These are phyloP conservation scores for Sinocyclocheilus anshuiensis DNA, from an alignment of 2,113 vertebrate species.

Conservation along the genomic window DNA sequence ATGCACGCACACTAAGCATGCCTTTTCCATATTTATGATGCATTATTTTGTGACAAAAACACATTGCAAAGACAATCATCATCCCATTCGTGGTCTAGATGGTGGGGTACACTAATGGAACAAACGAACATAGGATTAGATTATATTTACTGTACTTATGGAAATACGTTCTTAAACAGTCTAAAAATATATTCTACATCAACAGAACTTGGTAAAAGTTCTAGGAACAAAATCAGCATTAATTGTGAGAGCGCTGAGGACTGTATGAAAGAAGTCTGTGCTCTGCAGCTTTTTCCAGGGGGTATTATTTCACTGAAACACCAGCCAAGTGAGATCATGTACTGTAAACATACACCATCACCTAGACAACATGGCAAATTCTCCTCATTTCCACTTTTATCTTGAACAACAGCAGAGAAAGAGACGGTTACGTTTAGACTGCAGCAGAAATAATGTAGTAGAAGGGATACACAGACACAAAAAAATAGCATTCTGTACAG, in stretches of 20 bases:
- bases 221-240: constrained; percentile 41
- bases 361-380: constrained; percentile 66
- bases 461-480: not conserved
- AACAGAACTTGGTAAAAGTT: not conserved
- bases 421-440: not conserved
- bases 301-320: constrained; percentile 64
- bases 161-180: not conserved
- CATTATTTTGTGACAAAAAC: not conserved
- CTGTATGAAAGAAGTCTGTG: constrained; percentile 59
- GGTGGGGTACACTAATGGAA: not conserved
- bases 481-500: not conserved
- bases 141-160: not conserved
- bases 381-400: constrained; percentile 30
- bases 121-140: not conserved
- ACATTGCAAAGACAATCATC: not conserved
- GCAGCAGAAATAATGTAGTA: not conserved
- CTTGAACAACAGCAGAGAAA: not conserved
- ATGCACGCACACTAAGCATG: not conserved
- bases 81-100: not conserved
- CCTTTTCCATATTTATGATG: not conserved
- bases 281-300: constrained; percentile 48
- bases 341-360: constrained; percentile 67
- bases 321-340: constrained; percentile 57
- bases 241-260: not conserved
- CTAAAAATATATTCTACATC: not conserved